Base-by-base conservation (phyloP, 2,888 invertebrate genomes). In the Cecidostiba fungosa region DNA sequence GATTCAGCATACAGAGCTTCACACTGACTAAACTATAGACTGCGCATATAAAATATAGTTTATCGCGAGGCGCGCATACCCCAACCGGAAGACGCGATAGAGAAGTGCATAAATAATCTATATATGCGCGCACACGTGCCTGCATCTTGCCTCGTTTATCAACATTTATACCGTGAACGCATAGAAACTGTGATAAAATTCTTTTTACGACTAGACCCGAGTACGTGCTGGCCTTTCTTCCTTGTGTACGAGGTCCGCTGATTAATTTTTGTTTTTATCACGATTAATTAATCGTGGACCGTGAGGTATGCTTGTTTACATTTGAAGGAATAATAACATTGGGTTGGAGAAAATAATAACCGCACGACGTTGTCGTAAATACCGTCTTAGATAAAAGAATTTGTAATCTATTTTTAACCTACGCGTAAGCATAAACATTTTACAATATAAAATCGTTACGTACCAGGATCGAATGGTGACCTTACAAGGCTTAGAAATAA, bases 1-100 rank as follows among this genome's bases (percentile, higher is more conserved):
- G 66, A 47, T 50, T 39, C 62, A n/a, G n/a, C n/a, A 69, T 54
- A 32, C 32, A 26, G 50, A 29, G 29, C n/a, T 74, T 29, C 47
- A 62, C 62, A 74, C 47, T 84, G 84, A 79, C 39, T 84, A 78
- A 69, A 74, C 47, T 78, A 32, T 47, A 54, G 16, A n/a, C 66
- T 74, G 39, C 66, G 79, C 74, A 72, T 39, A 50, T 50, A 69
- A 54, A 78, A 79, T 36, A 54, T 54, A 69, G 79, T 84, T 84
- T 84, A 84, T 79, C 84, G 12, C 54, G 26, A 74, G 66, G 29
- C 36, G 54, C 39, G 69, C 66, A 79, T 76, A 79, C 79, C 39
- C 69, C 43, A 43, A 79, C 84, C 85, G 85, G 79, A 80, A 80
- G 36, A 26, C 36, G 39, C 39, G 85, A 77, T 77, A 77, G 54